Conservation (phyloP, 2,888 invertebrate species). For the Agrotis exclamationis region DNA sequence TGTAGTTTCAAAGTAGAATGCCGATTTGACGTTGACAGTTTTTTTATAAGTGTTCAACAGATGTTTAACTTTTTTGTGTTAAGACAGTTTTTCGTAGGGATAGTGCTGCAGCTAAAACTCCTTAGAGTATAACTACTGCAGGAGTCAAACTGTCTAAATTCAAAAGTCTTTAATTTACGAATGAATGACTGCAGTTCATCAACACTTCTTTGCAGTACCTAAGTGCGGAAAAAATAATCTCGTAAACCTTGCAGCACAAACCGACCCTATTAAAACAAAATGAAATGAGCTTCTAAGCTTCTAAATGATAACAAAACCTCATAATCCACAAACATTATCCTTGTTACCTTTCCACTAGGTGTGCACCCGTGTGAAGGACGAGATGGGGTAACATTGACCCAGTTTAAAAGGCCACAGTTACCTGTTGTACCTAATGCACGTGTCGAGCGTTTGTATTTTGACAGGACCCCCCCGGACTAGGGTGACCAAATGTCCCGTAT, state of each 20-base stretch:
- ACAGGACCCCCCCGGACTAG: not conserved
- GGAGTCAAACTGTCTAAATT: too few species aligned
- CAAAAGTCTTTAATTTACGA: not conserved
- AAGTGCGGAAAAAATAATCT: not conserved
- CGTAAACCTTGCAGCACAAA: slow-evolving; percentile 11
- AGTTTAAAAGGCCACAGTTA: slow-evolving; percentile 16
- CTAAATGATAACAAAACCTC: slow-evolving; percentile 27
- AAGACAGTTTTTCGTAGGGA: too few species aligned
- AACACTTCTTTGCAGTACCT: too few species aligned
- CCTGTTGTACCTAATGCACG: slow-evolving; percentile 29
- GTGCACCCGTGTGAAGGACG: slow-evolving; percentile 43
- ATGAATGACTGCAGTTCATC: fast-evolving
- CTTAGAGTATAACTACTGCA: too few species aligned
- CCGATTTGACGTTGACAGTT: too few species aligned
- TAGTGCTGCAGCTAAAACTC: too few species aligned
- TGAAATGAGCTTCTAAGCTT: slow-evolving; percentile 32
- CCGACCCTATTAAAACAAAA: not conserved
- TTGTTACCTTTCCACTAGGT: slow-evolving; percentile 22
- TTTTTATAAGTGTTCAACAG: too few species aligned
- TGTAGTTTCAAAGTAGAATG: too few species aligned
- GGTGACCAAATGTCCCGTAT: too few species aligned
- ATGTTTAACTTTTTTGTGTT: too few species aligned
- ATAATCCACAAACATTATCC: slow-evolving; percentile 37
- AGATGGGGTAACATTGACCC: slow-evolving; percentile 23
- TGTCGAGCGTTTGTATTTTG: slow-evolving; percentile 26